A percentile compares a stretch with the other conserved stretches of the same genome.
phyloP scores from a whole-genome alignment of 2,797 vertebrate species.

The Petrocephalus sullivani region DNA sequence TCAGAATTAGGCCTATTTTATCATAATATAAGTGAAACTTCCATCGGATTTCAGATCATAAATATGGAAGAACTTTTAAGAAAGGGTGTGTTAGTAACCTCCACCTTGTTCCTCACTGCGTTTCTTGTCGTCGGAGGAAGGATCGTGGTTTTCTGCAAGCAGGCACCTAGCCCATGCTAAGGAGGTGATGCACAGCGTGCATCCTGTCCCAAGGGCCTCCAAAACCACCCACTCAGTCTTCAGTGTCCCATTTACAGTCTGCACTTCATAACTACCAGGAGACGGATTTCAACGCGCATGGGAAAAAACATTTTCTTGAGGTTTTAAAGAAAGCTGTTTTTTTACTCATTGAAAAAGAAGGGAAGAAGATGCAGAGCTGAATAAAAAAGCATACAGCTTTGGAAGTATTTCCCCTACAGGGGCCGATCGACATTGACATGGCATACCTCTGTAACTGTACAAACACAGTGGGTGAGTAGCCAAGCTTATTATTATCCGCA shows the following conservation, averaged over 20 bases:
- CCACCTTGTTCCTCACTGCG: neutral
- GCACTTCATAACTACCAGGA: neutral
- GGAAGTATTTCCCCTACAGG: neutral
- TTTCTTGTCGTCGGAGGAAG: slow-evolving; percentile 28
- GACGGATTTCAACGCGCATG: neutral
- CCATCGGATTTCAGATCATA: neutral
- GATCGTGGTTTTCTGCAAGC: slow-evolving; percentile 64
- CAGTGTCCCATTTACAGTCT: neutral
- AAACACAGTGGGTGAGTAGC: neutral
- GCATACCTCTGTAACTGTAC: fast-evolving
- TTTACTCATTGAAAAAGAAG: neutral
- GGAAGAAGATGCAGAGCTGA: neutral
- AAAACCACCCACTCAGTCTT: neutral
- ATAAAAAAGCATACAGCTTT: neutral
- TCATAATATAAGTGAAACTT: neutral
- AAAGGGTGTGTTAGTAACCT: neutral
- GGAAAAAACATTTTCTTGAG: neutral
- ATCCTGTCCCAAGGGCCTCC: slow-evolving; percentile 51
- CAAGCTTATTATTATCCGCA: neutral
- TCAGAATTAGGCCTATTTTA: neutral
- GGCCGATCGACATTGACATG: slow-evolving; percentile 25
- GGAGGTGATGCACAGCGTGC: slow-evolving; percentile 42
- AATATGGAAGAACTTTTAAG: neutral
- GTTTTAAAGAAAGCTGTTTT: neutral
- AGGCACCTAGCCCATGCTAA: slow-evolving; percentile 28